Base-by-base conservation (phyloP, 2,797 vertebrate species). In the Acipenser oxyrinchus region DNA sequence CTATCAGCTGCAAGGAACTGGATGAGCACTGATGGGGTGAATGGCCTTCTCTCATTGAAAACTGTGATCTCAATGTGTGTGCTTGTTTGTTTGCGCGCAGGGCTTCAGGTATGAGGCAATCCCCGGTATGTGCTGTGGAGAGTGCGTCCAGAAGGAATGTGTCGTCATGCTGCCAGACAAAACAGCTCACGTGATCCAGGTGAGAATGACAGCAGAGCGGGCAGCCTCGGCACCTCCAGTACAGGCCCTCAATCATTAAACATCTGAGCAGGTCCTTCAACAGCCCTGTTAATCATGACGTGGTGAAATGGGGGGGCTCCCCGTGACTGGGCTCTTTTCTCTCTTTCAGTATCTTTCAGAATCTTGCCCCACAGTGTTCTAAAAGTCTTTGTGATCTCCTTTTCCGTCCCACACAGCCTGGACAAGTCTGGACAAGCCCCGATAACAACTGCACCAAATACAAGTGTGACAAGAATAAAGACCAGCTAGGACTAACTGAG, bases 71-170 rank as follows among this genome's bases (percentile, higher is more conserved):
- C 23, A 10, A 11, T 7, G 6, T 58, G 55, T 58, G 55, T 67
- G 48, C 68, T 60, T 62, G 69, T 66, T 55, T 49, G 53, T 52
- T 67, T 65, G 6, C 63, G 51, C 10, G 0, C 72, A 95, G 94
- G 93, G 92, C 15, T 87, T 81, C 60, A 72, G 10, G 65, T 72
- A 82, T 15, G 15, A 70, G 7, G 6, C 12, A 1, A 48, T 66
- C 50, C 64, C 84, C 0, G 88, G 79, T 48, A 55, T 84, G 68
- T 95, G 93, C 81, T 95, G 93, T 66, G 90, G 89, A 69, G 11
- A 51, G n/a, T 95, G 93, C 50, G 71, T 72, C 60, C 84, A 77
- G 73, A 73, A 62, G 0, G 76, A 73, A 23, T 95, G 94, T 75
- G 7, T 82, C 58, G 6, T 84, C 9, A 6, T 49, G 0, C 8